Evolutionary conservation across 1,140 invertebrate species (phyloP), one percentile per base, ranked within the genome.

Genomic region (Aplysia californica): DNA sequence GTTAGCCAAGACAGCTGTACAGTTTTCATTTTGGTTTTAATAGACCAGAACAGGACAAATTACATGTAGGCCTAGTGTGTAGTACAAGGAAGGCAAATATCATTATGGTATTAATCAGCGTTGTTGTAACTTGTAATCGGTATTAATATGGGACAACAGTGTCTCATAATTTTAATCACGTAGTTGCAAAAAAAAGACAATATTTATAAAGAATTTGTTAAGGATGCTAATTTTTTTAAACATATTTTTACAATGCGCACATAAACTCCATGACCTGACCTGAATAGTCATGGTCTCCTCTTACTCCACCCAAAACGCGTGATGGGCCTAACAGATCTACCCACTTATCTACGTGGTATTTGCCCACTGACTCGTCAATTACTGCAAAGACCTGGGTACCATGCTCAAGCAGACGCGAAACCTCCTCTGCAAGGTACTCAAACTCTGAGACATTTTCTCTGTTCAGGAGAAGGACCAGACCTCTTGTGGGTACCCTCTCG

Each of bases 261-360:
- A 56, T 35, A 31, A 70, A 56, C n/a, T 70, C 68, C 50, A 31
- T 70, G 50, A 70, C n/a, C 29, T 70, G 58, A 18, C 68, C 68
- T 0, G 68, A 70, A 33, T 70, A 70, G 50, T 70, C 68, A 20
- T 15, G 3, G 18, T 31, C 29, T 56, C 29, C 26, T n/a, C 58
- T 55, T 3, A 70, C 31, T 3, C 21, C 41, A 15, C n/a, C n/a
- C 29, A 70, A 0, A 20, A 70, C 68, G 35, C 68, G 23, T 35
- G 44, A 1, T 15, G 55, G 33, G 23, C 68, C 68, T 31, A 70
- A 18, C 44, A 70, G 4, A 29, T 50, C 68, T 2, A 23, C 15
- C 68, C 68, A 70, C 15, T 35, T 55, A 26, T 50, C 50, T 3
- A 70, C 68, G 21, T 70, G 20, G 26, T 21, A 35, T 33, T 33